phyloP scores from a whole-genome alignment of 2,888 invertebrate species.

The Pseudococcus jackbeardsleyi region DNA sequence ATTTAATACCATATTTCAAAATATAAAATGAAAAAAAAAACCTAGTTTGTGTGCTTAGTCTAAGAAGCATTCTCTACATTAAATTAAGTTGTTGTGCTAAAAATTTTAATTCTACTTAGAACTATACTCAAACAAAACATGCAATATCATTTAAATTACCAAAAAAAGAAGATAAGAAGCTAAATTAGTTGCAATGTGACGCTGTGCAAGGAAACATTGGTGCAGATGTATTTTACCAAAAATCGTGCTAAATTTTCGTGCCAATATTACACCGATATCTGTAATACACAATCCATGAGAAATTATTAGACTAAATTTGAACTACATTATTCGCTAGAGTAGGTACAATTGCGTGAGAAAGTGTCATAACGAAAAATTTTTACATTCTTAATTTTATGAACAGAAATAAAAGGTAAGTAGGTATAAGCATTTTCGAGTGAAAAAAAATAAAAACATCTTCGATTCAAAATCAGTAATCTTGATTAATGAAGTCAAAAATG shows the following conservation, averaged over 20 bases:
- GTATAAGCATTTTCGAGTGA: background rate
- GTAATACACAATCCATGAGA: conserved; percentile 37
- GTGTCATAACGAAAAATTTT: background rate
- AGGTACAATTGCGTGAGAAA: background rate
- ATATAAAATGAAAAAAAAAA: too few relatives aligned
- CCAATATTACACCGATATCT: conserved; percentile 45
- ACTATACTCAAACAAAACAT: background rate
- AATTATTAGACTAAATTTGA: background rate
- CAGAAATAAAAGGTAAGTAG: too few relatives aligned
- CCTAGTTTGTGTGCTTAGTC: background rate
- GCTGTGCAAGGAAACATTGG: conserved; percentile 48
- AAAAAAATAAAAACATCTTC: background rate
- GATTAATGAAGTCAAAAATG: background rate
- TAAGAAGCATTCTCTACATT: conserved; percentile 10
- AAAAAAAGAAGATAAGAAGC: conserved; percentile 24
- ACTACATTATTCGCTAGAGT: background rate
- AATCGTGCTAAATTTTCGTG: conserved; percentile 58
- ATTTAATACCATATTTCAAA: too few relatives aligned
- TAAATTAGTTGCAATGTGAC: conserved; percentile 11
- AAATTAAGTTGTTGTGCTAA: background rate
- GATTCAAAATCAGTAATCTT: background rate
- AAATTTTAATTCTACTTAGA: background rate
- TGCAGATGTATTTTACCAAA: conserved; percentile 51
- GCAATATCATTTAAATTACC: background rate
- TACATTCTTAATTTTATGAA: background rate